phyloP scores from a whole-genome alignment of 2,113 vertebrate species.

The Oncorhynchus kisutch region DNA sequence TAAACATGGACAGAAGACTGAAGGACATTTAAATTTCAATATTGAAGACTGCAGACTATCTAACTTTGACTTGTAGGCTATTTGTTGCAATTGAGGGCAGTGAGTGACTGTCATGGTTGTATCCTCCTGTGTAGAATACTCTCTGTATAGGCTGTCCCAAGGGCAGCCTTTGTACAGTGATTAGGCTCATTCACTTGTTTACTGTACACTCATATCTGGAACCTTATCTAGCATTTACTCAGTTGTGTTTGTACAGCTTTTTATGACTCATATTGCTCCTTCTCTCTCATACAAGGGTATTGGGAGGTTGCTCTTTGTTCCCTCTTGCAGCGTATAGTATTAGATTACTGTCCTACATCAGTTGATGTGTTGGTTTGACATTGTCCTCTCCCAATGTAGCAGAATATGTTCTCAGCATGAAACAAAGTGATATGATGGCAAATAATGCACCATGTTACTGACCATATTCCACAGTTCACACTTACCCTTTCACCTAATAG shows the following conservation, averaged over 20 bases:
- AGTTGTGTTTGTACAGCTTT: conserved; percentile 7
- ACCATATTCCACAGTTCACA: too few relatives aligned
- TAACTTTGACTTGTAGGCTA: not conserved
- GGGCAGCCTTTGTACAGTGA: not conserved
- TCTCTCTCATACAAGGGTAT: conserved; percentile 17
- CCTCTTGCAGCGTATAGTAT: conserved; percentile 47
- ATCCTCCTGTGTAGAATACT: not conserved
- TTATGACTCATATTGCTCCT: conserved; percentile 6
- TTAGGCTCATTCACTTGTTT: conserved; percentile 25
- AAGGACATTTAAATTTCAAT: too few relatives aligned
- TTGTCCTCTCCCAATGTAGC: conserved; percentile 21
- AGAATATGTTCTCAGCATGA: not conserved
- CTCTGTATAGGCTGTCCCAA: conserved; percentile 2
- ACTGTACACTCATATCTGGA: conserved; percentile 35
- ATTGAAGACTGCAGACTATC: too few relatives aligned
- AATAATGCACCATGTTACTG: too few relatives aligned
- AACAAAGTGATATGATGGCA: not conserved
- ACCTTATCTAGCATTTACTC: conserved; percentile 57
- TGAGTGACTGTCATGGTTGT: not conserved
- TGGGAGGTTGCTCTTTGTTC: conserved; percentile 24
- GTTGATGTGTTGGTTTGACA: conserved; percentile 49
- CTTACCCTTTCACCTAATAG: too few relatives aligned
- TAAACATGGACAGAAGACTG: too few relatives aligned
- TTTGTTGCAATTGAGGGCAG: not conserved
- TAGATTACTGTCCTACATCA: conserved; percentile 53